Evolutionary conservation across 2,888 invertebrate species (phyloP), one percentile per base, ranked within the genome.

Genomic region (Agriopis marginaria): DNA sequence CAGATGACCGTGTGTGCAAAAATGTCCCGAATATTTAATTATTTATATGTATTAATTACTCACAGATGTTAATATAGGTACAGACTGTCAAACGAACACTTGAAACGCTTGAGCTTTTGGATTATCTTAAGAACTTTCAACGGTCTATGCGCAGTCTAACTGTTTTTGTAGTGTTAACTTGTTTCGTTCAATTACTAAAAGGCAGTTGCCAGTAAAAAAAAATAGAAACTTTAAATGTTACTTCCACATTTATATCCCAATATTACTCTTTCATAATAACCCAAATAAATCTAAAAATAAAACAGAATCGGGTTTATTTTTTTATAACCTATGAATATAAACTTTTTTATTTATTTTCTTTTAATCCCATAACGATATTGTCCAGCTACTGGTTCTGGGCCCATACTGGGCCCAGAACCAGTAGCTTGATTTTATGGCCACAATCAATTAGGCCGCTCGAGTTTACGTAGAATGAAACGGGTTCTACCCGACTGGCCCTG

Each of bases 281-380:
- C 68, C 68, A 71, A 74, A 77, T 75, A 74, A 77, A 75, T 69
- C 73, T 69, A 72, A 74, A 32, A 70, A 75, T 72, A 74, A 75
- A 73, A 74, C 70, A 67, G 42, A 63, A 64, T 51, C 44, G 54
- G 56, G 50, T 63, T 62, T 67, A 65, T 76, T 73, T 76, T 75
- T 77, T 75, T 77, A 74, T 68, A 67, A 54, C 72, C 73, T 74
- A 74, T 76, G 76, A 74, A 76, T 73, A 75, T 74, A 75, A 71
- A 69, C 68, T 71, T 70, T 72, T 76, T 71, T 68, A 60, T 63
- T 73, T 81, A 79, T 81, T 80, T 82, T 82, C 73, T 75, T 77
- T 74, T 85, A 85, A 87, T 87, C 86, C 82, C 79, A 79, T 86
- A 86, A 83, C 85, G 81, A 86, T 83, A 78, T 80, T 73, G 81